Percentiles rank a stretch among this genome's conserved stretches.
Evolutionary conservation across 2,113 vertebrate genomes (phyloP).

Genomic region (Mus musculus): GRCm39 chr1:186451501-186452000

Average conservation of each 20-base stretch:
- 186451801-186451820: no score
- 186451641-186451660: not conserved
- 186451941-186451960: not conserved
- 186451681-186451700: not conserved
- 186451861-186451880: not conserved
- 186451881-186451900: not conserved
- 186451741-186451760: no score
- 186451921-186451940: not conserved
- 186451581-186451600: not conserved
- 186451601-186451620: constrained; percentile 25
- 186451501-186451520: not conserved
- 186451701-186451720: not conserved
- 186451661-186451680: not conserved
- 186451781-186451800: no score
- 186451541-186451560: not conserved
- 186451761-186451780: not conserved
- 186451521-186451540: not conserved
- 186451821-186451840: not conserved
- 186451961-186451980: not conserved
- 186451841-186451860: not conserved
- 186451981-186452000: not conserved
- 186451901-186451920: not conserved
- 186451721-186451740: not conserved
- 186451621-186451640: not conserved
- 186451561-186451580: not conserved